phyloP scores from a whole-genome alignment of 2,797 vertebrate genomes.

The Toxotes lorentzi region DNA sequence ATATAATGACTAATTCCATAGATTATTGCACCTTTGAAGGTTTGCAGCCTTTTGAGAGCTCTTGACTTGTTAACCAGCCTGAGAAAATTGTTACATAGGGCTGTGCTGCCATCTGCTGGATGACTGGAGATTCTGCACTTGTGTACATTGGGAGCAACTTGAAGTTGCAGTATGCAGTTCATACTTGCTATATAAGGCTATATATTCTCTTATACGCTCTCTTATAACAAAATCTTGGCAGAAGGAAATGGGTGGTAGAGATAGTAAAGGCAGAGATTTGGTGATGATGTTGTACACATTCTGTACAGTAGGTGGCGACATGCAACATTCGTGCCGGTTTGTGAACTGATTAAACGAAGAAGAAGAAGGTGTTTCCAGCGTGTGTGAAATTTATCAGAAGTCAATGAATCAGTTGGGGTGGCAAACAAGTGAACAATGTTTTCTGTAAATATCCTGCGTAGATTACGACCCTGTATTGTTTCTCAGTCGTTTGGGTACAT shows the following conservation, averaged over 20 bases:
- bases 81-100: neutral
- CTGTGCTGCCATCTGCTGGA: neutral
- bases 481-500: neutral
- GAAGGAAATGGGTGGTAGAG: no score
- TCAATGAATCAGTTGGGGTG: neutral
- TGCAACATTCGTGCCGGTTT: no score
- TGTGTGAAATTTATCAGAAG: neutral
- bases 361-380: neutral
- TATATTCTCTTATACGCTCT: no score
- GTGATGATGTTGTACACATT: neutral
- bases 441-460: neutral
- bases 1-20: neutral
- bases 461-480: neutral
- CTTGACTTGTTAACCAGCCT: neutral
- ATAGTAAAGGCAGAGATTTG: no score
- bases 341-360: neutral
- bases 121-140: neutral
- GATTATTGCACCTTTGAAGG: neutral
- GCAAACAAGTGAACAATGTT: slow-evolving; percentile 2
- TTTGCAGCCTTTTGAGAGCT: neutral
- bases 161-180: neutral
- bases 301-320: neutral
- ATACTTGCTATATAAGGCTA: no score
- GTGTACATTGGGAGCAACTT: neutral
- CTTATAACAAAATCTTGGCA: no score